Evolutionary conservation across 2,888 invertebrate genomes (phyloP).

Genomic region (Seira ritae): DNA sequence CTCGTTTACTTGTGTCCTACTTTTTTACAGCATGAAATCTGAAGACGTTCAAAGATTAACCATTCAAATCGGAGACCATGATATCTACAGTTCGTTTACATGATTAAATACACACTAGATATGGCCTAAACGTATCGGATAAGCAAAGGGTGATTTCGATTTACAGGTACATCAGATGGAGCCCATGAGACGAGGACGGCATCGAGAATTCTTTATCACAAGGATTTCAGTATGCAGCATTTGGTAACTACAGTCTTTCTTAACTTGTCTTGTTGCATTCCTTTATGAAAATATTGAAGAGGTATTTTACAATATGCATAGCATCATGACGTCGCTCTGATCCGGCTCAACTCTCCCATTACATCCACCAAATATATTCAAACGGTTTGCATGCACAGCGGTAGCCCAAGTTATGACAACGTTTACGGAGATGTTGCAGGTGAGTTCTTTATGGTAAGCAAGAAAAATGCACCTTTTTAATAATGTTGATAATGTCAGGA

Average conservation of each 20-base stretch:
- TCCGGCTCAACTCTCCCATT: conserved; percentile 87
- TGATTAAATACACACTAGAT: too few species aligned
- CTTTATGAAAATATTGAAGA: background rate
- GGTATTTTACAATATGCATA: conserved; percentile 74
- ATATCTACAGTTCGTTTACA: conserved; percentile 81
- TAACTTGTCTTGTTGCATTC: too few species aligned
- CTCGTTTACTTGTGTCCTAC: too few species aligned
- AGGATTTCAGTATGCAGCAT: conserved; percentile 88
- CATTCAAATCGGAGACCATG: conserved; percentile 88
- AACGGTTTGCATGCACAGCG: conserved; percentile 80
- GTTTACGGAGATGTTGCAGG: conserved; percentile 66
- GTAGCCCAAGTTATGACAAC: conserved; percentile 49
- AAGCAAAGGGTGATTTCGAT: background rate
- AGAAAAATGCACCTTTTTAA: background rate
- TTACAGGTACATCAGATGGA: conserved; percentile 80
- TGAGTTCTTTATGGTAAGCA: conserved; percentile 57
- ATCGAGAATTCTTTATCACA: conserved; percentile 88
- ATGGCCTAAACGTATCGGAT: too few species aligned
- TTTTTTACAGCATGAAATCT: conserved; percentile 85
- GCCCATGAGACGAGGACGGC: conserved; percentile 87
- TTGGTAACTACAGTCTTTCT: too few species aligned
- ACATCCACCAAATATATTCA: conserved; percentile 83
- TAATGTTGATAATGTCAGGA: background rate
- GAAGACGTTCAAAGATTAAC: conserved; percentile 91
- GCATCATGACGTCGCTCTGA: conserved; percentile 89